Conservation (phyloP, 2,888 invertebrate genomes). For the Reticulitermes lucifugus region DNA sequence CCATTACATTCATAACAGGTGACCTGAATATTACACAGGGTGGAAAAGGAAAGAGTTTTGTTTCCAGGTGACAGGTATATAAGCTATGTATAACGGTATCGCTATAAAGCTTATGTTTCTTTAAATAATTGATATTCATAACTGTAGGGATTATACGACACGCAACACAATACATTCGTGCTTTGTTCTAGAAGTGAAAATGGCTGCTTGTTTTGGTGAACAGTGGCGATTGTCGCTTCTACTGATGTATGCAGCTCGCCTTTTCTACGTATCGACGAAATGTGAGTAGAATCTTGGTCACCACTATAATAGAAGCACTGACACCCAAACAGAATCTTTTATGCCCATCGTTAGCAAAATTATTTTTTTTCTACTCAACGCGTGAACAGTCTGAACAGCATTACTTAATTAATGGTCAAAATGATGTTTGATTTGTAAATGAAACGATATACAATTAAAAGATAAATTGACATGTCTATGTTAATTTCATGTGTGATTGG, state of each 20-base stretch:
- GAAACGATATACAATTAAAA: constrained; percentile 8
- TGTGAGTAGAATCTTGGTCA: constrained; percentile 25
- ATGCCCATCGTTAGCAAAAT: neutral
- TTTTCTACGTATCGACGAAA: neutral
- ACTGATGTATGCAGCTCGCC: neutral
- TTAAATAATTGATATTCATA: constrained; percentile 20
- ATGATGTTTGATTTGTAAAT: neutral
- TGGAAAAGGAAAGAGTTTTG: too few relatives aligned
- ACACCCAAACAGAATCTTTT: neutral
- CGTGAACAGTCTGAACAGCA: neutral
- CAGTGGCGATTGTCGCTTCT: neutral
- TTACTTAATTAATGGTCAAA: constrained; percentile 22
- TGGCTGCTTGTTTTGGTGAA: constrained; percentile 7
- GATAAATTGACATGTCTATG: constrained; percentile 12
- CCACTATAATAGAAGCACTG: neutral
- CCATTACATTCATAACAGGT: too few relatives aligned
- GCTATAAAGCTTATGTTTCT: neutral
- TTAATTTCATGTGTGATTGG: neutral
- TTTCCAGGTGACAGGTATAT: too few relatives aligned
- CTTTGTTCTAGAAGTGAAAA: constrained; percentile 30
- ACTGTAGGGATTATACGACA: constrained; percentile 8
- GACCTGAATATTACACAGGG: too few relatives aligned
- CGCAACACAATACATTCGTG: constrained; percentile 9
- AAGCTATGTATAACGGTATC: too few relatives aligned
- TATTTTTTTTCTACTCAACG: neutral